Percentiles rank a stretch among this genome's conserved stretches.
phyloP scores from a whole-genome alignment of 1,140 invertebrate genomes.

The Druon quercuslanigerum region DNA sequence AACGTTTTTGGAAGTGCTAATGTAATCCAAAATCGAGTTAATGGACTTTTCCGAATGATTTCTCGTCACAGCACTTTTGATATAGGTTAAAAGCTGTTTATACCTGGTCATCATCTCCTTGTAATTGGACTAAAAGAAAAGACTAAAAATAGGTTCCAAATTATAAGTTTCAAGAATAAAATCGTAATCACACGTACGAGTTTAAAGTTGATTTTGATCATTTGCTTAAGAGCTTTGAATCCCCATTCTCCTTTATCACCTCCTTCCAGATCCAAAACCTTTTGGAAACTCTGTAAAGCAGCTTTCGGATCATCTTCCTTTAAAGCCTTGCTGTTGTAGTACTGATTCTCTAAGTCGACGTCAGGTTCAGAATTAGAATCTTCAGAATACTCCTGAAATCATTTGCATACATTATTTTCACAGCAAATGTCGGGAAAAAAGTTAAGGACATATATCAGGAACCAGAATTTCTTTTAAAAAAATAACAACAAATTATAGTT shows the following conservation, averaged over 20 bases:
- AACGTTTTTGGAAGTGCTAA: slow-evolving; percentile 99
- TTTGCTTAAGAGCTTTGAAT: slow-evolving; percentile 99
- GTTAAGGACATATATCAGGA: no score
- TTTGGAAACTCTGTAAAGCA: slow-evolving; percentile 96
- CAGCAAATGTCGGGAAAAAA: no score
- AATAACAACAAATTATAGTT: no score
- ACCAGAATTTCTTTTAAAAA: no score
- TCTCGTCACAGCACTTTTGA: slow-evolving; percentile 98
- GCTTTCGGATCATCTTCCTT: slow-evolving; percentile 97
- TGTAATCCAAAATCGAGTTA: slow-evolving; percentile 99
- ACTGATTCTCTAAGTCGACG: slow-evolving; percentile 99
- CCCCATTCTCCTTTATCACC: slow-evolving; percentile 99
- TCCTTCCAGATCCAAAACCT: slow-evolving; percentile 95
- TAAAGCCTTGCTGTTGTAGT: slow-evolving; percentile 99
- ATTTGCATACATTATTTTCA: no score
- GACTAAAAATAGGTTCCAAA: no score
- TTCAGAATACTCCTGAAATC: slow-evolving; percentile 92
- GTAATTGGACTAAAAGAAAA: slow-evolving; percentile 87
- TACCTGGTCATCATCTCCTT: slow-evolving; percentile 98
- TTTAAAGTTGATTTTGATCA: slow-evolving; percentile 99
- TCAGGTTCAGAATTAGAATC: slow-evolving; percentile 98
- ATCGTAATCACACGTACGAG: slow-evolving; percentile 79
- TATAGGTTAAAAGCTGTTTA: slow-evolving; percentile 97
- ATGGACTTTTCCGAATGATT: slow-evolving; percentile 99
- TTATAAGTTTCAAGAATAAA: no score